phyloP scores from a whole-genome alignment of 2,888 invertebrate species.

The Cryptocephalus moraei region DNA sequence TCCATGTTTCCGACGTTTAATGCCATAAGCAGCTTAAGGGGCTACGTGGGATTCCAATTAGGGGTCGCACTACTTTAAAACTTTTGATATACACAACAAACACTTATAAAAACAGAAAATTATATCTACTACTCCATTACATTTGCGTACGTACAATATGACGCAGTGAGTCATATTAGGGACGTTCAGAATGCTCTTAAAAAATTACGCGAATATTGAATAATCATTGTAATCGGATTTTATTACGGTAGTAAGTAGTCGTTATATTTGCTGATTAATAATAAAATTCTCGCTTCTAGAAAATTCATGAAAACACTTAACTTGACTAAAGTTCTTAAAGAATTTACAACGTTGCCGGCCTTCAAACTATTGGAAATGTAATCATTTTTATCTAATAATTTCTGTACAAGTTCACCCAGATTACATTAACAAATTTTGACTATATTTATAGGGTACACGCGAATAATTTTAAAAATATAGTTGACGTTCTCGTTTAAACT shows the following conservation, averaged over 20 bases:
- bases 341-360: constrained; percentile 11
- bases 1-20: not conserved
- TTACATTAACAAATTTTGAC: no score
- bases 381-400: no score
- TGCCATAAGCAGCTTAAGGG: not conserved
- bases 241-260: not conserved
- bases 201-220: not conserved
- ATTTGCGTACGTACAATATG: constrained; percentile 5
- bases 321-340: constrained; percentile 7
- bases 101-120: not conserved
- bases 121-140: constrained; percentile 2
- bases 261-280: not conserved
- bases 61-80: not conserved
- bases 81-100: not conserved
- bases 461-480: no score
- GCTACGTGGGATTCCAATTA: not conserved
- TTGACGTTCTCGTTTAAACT: no score
- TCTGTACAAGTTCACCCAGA: no score
- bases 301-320: not conserved
- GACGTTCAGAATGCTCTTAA: not conserved
- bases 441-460: no score
- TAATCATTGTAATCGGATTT: not conserved
- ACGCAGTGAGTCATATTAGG: constrained; percentile 1
- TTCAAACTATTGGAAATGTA: no score
- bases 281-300: not conserved